Conservation (phyloP, 2,797 vertebrate species). For the Poecilia picta region DNA sequence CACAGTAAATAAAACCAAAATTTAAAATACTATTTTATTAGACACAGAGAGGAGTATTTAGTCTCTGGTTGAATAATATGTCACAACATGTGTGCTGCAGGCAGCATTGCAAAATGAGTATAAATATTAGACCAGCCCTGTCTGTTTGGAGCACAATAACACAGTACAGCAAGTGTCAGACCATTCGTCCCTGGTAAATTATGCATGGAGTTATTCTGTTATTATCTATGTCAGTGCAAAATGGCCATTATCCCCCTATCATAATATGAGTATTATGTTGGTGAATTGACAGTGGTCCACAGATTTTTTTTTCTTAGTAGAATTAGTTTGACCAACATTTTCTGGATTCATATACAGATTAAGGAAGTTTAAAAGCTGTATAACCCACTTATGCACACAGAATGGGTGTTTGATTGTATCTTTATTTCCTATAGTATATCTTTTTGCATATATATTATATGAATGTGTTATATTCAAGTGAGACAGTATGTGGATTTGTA, state of each 20-base stretch:
- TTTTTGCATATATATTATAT: background rate
- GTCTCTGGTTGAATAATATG: slow-evolving; percentile 44
- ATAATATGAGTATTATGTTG: slow-evolving; percentile 67
- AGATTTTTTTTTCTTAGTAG: slow-evolving; percentile 46
- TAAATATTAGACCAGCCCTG: slow-evolving; percentile 48
- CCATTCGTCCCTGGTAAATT: slow-evolving; percentile 64
- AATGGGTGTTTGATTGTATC: slow-evolving; percentile 4
- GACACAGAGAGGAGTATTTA: slow-evolving; percentile 30
- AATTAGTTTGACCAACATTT: slow-evolving; percentile 43
- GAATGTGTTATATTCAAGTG: background rate
- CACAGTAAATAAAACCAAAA: slow-evolving; percentile 6
- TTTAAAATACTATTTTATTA: slow-evolving; percentile 27
- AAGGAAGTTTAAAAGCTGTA: background rate
- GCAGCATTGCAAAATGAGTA: slow-evolving; percentile 51
- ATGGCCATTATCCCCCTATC: slow-evolving; percentile 60
- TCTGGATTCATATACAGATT: slow-evolving; percentile 19
- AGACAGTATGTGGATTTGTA: background rate
- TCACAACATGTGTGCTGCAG: slow-evolving; percentile 33
- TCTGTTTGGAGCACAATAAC: slow-evolving; percentile 55
- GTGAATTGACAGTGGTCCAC: slow-evolving; percentile 62
- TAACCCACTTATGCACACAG: background rate
- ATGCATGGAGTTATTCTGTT: slow-evolving; percentile 67
- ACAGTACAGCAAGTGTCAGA: slow-evolving; percentile 55
- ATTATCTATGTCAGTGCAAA: slow-evolving; percentile 68
- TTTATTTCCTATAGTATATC: background rate